Conservation (phyloP, 2,113 vertebrate genomes). For the Aphelocoma coerulescens region DNA sequence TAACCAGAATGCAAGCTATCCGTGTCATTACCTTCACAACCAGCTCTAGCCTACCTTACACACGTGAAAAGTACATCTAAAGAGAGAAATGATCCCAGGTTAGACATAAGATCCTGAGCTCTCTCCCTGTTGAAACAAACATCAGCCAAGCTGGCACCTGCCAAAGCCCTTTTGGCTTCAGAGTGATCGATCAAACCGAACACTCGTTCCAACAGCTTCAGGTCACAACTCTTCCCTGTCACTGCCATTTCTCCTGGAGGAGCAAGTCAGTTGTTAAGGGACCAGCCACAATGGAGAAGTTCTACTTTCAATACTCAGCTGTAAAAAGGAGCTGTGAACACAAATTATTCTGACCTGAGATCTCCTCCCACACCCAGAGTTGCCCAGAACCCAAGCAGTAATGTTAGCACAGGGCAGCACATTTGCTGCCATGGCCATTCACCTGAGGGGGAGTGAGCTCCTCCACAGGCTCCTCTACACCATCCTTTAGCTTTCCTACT, state of each 20-base stretch:
- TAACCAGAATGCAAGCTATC: background rate
- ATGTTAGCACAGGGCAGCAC: background rate
- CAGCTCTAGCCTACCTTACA: background rate
- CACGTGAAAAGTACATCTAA: rapidly evolving
- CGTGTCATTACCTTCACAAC: background rate
- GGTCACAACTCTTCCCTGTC: background rate
- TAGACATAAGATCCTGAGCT: background rate
- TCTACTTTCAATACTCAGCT: background rate
- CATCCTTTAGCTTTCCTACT: background rate
- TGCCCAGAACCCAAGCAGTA: background rate
- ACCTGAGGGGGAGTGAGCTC: background rate
- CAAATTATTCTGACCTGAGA: background rate
- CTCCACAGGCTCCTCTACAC: background rate
- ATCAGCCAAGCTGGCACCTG: background rate
- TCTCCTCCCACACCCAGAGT: background rate
- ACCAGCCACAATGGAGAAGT: background rate
- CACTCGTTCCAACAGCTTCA: background rate
- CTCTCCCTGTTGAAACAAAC: background rate
- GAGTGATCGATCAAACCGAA: background rate
- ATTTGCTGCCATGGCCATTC: background rate
- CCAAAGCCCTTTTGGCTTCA: background rate
- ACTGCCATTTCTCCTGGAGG: background rate
- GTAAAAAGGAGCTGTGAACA: background rate
- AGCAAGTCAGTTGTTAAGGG: background rate
- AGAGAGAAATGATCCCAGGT: background rate